Evolutionary conservation across 2,888 invertebrate genomes (phyloP).

Genomic region (Ormyrus thymus): DNA sequence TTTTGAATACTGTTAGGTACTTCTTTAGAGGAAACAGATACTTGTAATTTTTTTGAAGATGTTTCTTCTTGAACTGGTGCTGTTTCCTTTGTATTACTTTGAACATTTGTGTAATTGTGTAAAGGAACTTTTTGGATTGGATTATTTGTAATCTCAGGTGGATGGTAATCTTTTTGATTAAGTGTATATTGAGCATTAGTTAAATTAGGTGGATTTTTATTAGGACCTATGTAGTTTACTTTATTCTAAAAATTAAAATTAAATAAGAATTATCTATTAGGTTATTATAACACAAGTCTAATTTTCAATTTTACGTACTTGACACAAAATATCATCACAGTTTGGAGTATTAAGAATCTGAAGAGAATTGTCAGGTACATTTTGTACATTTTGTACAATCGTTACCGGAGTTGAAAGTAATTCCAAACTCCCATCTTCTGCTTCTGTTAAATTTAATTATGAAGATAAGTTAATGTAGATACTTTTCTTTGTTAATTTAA

Average conservation of each 20-base stretch:
- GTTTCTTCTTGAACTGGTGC: neutral
- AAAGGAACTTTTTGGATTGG: neutral
- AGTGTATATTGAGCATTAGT: conserved; percentile 3
- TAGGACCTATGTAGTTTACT: conserved; percentile 5
- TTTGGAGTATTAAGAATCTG: conserved; percentile 57
- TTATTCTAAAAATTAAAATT: conserved; percentile 25
- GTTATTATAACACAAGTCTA: neutral
- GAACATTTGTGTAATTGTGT: neutral
- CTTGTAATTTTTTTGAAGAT: neutral
- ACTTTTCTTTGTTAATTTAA: neutral
- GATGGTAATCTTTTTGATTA: conserved; percentile 4
- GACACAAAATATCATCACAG: conserved; percentile 13
- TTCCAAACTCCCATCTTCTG: conserved; percentile 65
- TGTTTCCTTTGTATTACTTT: neutral
- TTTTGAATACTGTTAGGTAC: neutral
- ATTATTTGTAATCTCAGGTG: neutral
- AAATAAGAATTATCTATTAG: neutral
- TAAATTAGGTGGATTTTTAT: conserved; percentile 23
- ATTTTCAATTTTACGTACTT: conserved; percentile 5
- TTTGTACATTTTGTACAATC: conserved; percentile 60
- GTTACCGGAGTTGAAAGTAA: conserved; percentile 65
- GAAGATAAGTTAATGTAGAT: conserved; percentile 2
- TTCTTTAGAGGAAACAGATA: neutral
- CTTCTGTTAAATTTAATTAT: conserved; percentile 59
- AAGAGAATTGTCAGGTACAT: conserved; percentile 27